phyloP scores from a whole-genome alignment of 2,113 vertebrate species.

The Oceanodroma tethys region DNA sequence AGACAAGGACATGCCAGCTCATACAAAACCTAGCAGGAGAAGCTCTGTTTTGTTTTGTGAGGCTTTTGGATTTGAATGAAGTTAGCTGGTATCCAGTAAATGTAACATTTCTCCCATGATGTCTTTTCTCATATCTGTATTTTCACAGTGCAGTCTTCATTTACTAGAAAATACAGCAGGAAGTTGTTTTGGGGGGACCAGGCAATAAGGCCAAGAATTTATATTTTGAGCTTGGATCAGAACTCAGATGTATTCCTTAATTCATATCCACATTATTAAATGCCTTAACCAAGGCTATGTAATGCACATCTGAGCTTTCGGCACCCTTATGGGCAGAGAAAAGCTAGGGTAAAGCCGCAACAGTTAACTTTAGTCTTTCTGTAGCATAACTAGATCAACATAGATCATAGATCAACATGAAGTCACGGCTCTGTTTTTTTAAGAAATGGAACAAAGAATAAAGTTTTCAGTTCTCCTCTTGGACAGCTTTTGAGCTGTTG shows the following conservation, averaged over 20 bases:
- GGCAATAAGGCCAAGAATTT: neutral
- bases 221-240: neutral
- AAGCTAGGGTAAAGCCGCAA: neutral
- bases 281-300: neutral
- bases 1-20: neutral
- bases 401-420: neutral
- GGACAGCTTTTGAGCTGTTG: neutral
- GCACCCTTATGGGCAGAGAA: neutral
- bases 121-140: neutral
- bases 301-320: neutral
- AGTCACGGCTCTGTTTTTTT: neutral
- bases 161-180: neutral
- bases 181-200: neutral
- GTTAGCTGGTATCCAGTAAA: neutral
- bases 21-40: neutral
- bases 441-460: constrained; percentile 39
- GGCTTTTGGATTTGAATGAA: neutral
- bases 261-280: neutral
- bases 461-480: neutral
- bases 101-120: neutral
- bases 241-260: neutral
- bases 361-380: neutral
- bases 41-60: neutral
- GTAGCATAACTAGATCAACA: neutral
- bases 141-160: neutral